These are phyloP conservation scores for Colletes latitarsis DNA, from an alignment of 1,140 invertebrate species.

Conservation along the genomic window DNA sequence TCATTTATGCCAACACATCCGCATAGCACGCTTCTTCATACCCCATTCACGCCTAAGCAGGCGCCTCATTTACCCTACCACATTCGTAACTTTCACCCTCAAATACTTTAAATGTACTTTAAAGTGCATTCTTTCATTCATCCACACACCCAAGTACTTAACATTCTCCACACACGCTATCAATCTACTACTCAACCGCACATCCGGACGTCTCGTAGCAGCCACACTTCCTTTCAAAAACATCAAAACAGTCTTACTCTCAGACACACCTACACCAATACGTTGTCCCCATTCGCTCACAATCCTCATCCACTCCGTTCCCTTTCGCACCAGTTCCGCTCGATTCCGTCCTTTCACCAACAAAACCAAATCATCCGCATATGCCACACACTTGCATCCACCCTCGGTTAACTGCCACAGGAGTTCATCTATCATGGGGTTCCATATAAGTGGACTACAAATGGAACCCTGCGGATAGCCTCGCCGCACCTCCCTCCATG, in stretches of 20 bases:
- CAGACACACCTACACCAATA: no score
- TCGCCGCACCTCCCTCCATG: constrained; percentile 2
- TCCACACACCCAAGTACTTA: background rate
- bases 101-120: background rate
- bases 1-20: no score
- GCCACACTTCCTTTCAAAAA: background rate
- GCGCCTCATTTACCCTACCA: no score
- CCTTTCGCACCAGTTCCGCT: constrained; percentile 25
- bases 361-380: constrained; percentile 58
- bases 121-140: no score
- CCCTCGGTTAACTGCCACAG: constrained; percentile 1
- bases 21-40: no score
- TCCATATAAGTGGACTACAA: constrained; percentile 56
- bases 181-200: background rate
- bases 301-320: constrained; percentile 17
- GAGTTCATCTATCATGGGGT: constrained; percentile 58
- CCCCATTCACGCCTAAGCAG: no score
- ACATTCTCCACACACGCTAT: background rate
- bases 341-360: constrained; percentile 44
- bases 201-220: background rate
- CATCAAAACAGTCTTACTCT: constrained; percentile 29
- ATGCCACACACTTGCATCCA: constrained; percentile 46
- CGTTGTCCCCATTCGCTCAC: constrained; percentile 6
- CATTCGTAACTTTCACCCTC: no score
- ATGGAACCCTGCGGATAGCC: constrained; percentile 46